A percentile compares a stretch with the other conserved stretches of the same genome.
phyloP scores from a whole-genome alignment of 2,797 vertebrate species.

The Poecilia picta region DNA sequence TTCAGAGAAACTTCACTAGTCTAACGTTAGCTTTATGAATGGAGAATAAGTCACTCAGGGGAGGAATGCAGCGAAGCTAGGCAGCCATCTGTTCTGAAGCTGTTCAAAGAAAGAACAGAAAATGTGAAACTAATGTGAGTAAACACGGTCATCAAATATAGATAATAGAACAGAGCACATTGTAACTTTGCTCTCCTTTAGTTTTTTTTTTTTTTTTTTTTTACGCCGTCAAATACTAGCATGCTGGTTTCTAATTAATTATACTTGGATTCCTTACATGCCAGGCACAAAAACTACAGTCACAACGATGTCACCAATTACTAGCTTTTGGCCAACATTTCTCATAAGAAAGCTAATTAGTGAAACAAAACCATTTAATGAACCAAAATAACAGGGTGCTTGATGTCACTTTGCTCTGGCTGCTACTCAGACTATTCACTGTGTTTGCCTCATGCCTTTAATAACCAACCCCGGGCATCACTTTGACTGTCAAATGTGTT shows the following conservation, averaged over 20 bases:
- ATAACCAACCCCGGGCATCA: conserved; percentile 67
- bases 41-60: conserved; percentile 61
- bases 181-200: conserved; percentile 37
- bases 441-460: conserved; percentile 58
- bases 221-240: conserved; percentile 39
- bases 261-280: conserved; percentile 58
- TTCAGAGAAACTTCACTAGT: conserved; percentile 68
- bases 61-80: conserved; percentile 44
- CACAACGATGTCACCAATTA: conserved; percentile 64
- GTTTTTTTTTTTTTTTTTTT: conserved; percentile 25
- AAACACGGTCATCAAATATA: conserved; percentile 68
- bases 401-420: conserved; percentile 52
- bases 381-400: conserved; percentile 60
- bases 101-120: conserved; percentile 64
- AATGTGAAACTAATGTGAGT: conserved; percentile 58
- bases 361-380: conserved; percentile 65
- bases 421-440: conserved; percentile 51
- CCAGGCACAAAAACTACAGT: conserved; percentile 39
- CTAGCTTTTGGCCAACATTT: conserved; percentile 47
- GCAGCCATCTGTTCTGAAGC: conserved; percentile 66
- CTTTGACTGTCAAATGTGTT: conserved; percentile 48
- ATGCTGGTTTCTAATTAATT: conserved; percentile 58
- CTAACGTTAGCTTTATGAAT: conserved; percentile 72
- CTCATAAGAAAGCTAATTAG: conserved; percentile 68
- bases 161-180: conserved; percentile 50